phyloP scores from a whole-genome alignment of 2,113 vertebrate species.

The Oncorhynchus keta region DNA sequence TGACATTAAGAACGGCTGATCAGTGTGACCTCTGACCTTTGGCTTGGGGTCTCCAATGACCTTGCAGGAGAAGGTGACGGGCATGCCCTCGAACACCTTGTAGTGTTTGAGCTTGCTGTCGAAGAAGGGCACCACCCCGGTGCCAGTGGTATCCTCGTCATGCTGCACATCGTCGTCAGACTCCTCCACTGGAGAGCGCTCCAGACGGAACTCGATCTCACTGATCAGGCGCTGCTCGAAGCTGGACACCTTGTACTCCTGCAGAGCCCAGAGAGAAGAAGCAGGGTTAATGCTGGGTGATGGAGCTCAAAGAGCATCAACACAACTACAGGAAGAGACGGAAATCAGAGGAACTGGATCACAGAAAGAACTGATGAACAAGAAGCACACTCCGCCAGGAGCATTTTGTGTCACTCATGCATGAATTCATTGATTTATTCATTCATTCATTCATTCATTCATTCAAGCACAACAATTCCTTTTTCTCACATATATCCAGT shows the following conservation, averaged over 20 bases:
- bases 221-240: constrained; percentile 97
- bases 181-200: constrained; percentile 92
- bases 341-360: not conserved
- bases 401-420: too few relatives aligned
- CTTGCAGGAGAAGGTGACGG: constrained; percentile 91
- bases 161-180: constrained; percentile 86
- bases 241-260: constrained; percentile 99
- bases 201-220: constrained; percentile 95
- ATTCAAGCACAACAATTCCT: too few relatives aligned
- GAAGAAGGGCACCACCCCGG: constrained; percentile 76
- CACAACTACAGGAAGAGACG: not conserved
- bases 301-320: not conserved
- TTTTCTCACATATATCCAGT: too few relatives aligned
- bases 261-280: not conserved
- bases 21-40: constrained; percentile 77
- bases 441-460: too few relatives aligned
- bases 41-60: constrained; percentile 89
- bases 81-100: constrained; percentile 97
- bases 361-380: not conserved
- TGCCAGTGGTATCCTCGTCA: constrained; percentile 71
- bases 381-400: not conserved
- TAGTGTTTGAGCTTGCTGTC: constrained; percentile 91
- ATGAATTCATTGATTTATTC: too few relatives aligned
- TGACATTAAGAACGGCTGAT: not conserved
- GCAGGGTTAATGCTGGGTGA: not conserved